A percentile compares a stretch with the other conserved stretches of the same genome.
Evolutionary conservation across 2,113 vertebrate species (phyloP).

Genomic region (Colistium nudipinnis): DNA sequence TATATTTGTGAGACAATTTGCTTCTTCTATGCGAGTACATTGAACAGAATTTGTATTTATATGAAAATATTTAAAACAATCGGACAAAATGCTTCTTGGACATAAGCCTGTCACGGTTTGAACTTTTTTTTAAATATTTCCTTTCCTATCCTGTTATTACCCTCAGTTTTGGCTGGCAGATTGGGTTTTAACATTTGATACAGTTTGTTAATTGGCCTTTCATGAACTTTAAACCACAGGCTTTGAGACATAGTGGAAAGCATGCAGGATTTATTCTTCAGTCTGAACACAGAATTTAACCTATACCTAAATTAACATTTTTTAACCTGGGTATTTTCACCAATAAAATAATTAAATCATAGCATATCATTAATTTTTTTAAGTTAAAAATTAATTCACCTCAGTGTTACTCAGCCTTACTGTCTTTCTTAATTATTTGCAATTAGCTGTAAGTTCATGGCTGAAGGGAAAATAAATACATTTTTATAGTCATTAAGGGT

Average conservation of each 20-base stretch:
- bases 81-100: constrained; percentile 55
- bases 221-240: constrained; percentile 60
- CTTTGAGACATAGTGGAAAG: constrained; percentile 39
- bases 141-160: constrained; percentile 46
- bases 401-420: too few species aligned
- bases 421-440: not conserved
- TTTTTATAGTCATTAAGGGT: too few species aligned
- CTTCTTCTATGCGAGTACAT: too few species aligned
- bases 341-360: too few species aligned
- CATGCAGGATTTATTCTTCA: constrained; percentile 30
- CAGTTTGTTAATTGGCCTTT: constrained; percentile 62
- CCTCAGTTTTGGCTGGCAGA: constrained; percentile 50
- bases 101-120: constrained; percentile 34
- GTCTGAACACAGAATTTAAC: constrained; percentile 4
- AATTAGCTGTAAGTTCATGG: not conserved
- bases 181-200: constrained; percentile 56
- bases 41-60: not conserved
- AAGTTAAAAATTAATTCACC: too few species aligned
- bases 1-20: not conserved
- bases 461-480: not conserved
- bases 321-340: not conserved
- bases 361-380: too few species aligned
- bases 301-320: not conserved
- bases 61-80: not conserved
- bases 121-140: constrained; percentile 12